Evolutionary conservation across 2,888 invertebrate species (phyloP), one percentile per base, ranked within the genome.

Genomic region (Eudemis profundana): DNA sequence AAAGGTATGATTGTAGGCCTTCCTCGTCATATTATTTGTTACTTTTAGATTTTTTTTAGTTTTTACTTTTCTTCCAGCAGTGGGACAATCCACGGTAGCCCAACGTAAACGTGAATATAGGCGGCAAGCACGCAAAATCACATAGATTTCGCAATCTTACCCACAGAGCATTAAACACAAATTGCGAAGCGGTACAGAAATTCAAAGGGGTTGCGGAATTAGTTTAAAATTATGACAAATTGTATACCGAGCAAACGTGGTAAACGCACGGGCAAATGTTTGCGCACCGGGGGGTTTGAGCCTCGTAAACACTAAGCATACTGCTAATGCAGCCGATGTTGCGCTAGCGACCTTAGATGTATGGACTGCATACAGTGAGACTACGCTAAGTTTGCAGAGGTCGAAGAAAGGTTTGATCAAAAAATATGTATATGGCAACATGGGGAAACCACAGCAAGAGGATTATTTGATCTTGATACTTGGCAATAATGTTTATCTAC

Each of bases 251-350:
- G 67, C 44, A 61, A 70, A 78, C 74, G 74, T 70, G 74, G 74
- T 76, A 79, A 78, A 77, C 70, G 71, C 69, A 73, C 69, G 59
- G 66, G 74, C 67, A 78, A 78, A 81, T 76, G 68, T 82, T 82
- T 77, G 71, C 69, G 3, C 40, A 70, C 70, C 70, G 69, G 67
- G 74, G 73, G 72, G 68, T n/a, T 64, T 67, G 71, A 73, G 67
- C 68, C 73, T 63, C 38, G 68, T 67, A 77, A 76, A 76, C 74
- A 75, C n/a, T 68, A 69, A 69, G 68, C n/a, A n/a, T n/a, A n/a
- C n/a, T n/a, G 69, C 72, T 74, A 75, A 74, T 78, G 76, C 74
- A 46, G 72, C 67, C 70, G 65, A 69, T 68, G 69, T 68, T 69
- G 67, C 69, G 17, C 46, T 21, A 46, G 46, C 21, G 46, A 46